phyloP scores from a whole-genome alignment of 2,888 invertebrate species.

The Unio delphinus region DNA sequence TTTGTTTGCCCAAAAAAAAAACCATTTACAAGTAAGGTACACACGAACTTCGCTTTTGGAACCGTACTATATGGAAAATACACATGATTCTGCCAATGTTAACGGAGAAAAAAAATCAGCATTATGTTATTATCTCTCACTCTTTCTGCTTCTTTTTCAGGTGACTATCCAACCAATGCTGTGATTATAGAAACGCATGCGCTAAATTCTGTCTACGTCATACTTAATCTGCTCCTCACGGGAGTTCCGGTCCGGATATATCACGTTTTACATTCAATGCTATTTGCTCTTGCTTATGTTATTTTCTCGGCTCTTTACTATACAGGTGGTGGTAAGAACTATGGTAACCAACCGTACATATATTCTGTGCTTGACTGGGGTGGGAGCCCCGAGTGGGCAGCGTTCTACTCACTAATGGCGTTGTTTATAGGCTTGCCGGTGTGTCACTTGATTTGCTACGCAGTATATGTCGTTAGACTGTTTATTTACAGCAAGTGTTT shows the following conservation, averaged over 20 bases:
- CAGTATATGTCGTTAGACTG: no score
- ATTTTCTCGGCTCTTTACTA: constrained; percentile 37
- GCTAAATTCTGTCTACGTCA: constrained; percentile 46
- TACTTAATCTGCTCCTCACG: constrained; percentile 45
- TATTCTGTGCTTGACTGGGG: constrained; percentile 39
- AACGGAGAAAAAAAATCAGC: no score
- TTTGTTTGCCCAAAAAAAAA: no score
- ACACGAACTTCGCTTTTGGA: no score
- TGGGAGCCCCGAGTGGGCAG: constrained; percentile 1
- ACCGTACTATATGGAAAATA: no score
- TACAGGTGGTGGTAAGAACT: constrained; percentile 33
- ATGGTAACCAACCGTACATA: constrained; percentile 24
- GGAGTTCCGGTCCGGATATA: constrained; percentile 45
- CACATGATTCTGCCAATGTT: no score
- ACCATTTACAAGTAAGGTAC: no score
- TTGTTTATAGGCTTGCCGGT: no score
- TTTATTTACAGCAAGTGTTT: no score
- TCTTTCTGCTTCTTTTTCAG: constrained; percentile 6
- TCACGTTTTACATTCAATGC: constrained; percentile 48
- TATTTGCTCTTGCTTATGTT: constrained; percentile 31
- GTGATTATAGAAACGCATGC: constrained; percentile 43
- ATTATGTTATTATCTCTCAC: background rate
- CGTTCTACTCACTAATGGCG: no score
- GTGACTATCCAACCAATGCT: constrained; percentile 15
- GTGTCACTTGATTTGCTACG: no score